Evolutionary conservation across 2,888 invertebrate genomes (phyloP).

Genomic region (Gari tellinella): DNA sequence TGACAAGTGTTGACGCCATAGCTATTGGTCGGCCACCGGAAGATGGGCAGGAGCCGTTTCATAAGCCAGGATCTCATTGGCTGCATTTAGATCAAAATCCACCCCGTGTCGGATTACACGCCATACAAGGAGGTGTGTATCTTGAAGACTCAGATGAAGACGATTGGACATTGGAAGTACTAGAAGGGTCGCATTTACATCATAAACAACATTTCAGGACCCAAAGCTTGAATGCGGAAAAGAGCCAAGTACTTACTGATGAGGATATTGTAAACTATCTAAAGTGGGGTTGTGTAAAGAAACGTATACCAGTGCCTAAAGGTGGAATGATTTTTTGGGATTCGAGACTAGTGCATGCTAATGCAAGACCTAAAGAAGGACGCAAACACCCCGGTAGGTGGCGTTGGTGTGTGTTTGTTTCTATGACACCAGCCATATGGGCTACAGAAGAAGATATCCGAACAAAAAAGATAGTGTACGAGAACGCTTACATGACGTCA

Average conservation of each 20-base stretch:
- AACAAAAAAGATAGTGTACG: constrained; percentile 61
- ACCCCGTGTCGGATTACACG: constrained; percentile 64
- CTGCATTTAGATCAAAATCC: constrained; percentile 73
- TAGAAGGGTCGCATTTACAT: constrained; percentile 64
- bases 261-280: constrained; percentile 47
- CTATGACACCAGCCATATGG: constrained; percentile 76
- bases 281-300: constrained; percentile 53
- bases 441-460: constrained; percentile 61
- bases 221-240: constrained; percentile 15
- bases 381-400: constrained; percentile 64
- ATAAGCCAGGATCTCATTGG: constrained; percentile 36
- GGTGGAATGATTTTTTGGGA: constrained; percentile 79
- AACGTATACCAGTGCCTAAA: constrained; percentile 69
- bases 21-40: constrained; percentile 80
- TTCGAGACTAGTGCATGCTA: constrained; percentile 73
- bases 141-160: constrained; percentile 65
- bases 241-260: constrained; percentile 45
- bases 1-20: constrained; percentile 76
- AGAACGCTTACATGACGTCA: constrained; percentile 56
- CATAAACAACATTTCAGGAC: constrained; percentile 54
- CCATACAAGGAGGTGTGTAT: constrained; percentile 72
- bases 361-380: constrained; percentile 60
- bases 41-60: constrained; percentile 64
- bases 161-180: constrained; percentile 70
- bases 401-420: constrained; percentile 71